Evolutionary conservation across 1,140 invertebrate genomes (phyloP).

Genomic region (Ylistrum balloti): DNA sequence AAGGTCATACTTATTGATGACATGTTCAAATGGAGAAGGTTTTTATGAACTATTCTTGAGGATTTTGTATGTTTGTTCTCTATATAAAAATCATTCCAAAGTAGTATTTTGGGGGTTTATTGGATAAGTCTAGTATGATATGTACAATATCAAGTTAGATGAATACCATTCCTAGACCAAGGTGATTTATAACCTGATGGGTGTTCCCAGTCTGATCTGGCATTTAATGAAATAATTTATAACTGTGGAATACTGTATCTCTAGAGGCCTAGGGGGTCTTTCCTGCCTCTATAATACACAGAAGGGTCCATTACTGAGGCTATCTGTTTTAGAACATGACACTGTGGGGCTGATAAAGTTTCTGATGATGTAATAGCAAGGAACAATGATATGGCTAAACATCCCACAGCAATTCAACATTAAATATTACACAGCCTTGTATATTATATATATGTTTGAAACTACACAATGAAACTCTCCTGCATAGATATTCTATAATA

Average conservation of each 20-base stretch:
- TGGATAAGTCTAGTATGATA: too few species aligned
- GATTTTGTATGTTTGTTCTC: too few species aligned
- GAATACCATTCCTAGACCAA: too few species aligned
- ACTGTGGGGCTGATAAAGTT: background rate
- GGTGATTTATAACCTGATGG: background rate
- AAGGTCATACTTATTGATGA: too few species aligned
- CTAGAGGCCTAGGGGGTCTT: background rate
- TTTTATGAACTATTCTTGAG: too few species aligned
- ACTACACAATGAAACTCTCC: background rate
- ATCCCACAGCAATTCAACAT: background rate
- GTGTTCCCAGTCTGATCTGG: background rate
- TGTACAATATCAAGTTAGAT: too few species aligned
- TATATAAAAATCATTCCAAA: too few species aligned
- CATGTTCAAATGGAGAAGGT: too few species aligned
- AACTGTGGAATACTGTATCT: background rate
- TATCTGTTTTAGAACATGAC: background rate
- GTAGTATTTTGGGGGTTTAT: too few species aligned
- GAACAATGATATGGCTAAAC: background rate
- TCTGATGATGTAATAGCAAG: background rate
- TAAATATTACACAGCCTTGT: background rate
- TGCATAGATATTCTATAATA: background rate
- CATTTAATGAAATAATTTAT: slow-evolving; percentile 2
- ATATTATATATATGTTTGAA: background rate
- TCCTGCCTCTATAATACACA: background rate
- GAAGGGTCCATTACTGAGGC: background rate